These are phyloP conservation scores for Falco rusticolus DNA, from an alignment of 2,797 vertebrate species.

Conservation along the genomic window DNA sequence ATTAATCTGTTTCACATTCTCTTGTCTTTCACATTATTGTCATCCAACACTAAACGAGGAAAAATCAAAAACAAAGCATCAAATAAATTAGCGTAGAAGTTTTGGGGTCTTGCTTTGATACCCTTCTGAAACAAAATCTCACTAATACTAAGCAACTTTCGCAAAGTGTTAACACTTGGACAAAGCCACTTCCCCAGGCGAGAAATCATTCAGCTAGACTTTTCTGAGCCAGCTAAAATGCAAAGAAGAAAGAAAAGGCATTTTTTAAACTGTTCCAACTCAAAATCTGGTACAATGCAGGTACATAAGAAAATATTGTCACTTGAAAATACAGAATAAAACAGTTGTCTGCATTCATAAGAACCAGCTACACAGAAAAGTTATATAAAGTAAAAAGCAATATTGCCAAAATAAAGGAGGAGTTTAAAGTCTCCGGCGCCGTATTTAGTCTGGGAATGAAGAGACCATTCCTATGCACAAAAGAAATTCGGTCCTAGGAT, in stretches of 20 bases:
- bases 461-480: accelerated
- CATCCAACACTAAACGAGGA: neutral
- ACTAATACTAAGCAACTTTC: neutral
- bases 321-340: neutral
- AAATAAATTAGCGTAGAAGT: neutral
- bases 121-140: neutral
- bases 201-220: neutral
- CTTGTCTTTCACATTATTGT: neutral
- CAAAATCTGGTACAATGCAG: neutral
- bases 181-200: neutral
- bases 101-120: neutral
- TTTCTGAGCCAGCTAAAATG: neutral
- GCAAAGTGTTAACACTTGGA: neutral
- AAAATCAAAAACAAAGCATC: neutral
- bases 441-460: neutral
- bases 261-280: neutral
- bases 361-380: neutral
- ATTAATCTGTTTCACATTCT: neutral
- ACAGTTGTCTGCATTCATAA: neutral
- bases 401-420: neutral
- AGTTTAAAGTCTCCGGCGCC: neutral
- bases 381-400: neutral
- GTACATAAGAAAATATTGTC: neutral
- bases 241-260: neutral
- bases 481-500: neutral